Evolutionary conservation across 2,888 invertebrate species (phyloP), one percentile per base, ranked within the genome.

Genomic region (Drosophila atripex): DNA sequence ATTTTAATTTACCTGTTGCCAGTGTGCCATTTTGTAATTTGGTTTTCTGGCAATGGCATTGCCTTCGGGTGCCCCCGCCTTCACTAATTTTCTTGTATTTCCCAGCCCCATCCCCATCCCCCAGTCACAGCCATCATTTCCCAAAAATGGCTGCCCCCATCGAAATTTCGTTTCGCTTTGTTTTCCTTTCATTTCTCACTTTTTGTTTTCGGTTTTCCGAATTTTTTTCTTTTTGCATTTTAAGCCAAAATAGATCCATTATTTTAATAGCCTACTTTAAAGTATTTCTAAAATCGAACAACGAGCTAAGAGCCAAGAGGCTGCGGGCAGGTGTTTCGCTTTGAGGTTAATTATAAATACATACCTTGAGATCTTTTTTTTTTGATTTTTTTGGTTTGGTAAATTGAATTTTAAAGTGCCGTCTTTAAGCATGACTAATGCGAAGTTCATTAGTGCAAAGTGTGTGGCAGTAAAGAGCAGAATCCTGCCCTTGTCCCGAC

Each of bases 241-340:
- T 8, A 57, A 43, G 71, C 79, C 70, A 79, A 83, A 83, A 82
- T 82, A 83, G 78, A 83, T 83, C 75, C 85, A 83, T 83, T 83
- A 83, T 85, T 83, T 84, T 84, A 84, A 83, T 83, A 78, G 82
- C 78, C 77, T 80, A 78, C 82, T 75, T 59, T 79, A 75, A 82
- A 83, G 84, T 83, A 83, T 83, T 82, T 84, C 69, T 71, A 73
- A 77, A 79, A 80, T 84, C 77, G 74, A 83, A 80, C 65, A 64
- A 54, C 32, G 50, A 28, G 35, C n/a, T 12, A 32, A 32, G 32
- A 35, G 35, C 35, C 35, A 7, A n/a, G 35, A 30, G 18, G 30
- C 53, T 35, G 55, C 30, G 32, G 39, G 23, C 53, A 54, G 55
- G 50, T 71, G 53, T 65, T 58, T 47, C 38, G 35, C 49, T 69